These are phyloP conservation scores for Oedothorax gibbosus DNA, from an alignment of 1,140 invertebrate genomes.

Conservation along the genomic window DNA sequence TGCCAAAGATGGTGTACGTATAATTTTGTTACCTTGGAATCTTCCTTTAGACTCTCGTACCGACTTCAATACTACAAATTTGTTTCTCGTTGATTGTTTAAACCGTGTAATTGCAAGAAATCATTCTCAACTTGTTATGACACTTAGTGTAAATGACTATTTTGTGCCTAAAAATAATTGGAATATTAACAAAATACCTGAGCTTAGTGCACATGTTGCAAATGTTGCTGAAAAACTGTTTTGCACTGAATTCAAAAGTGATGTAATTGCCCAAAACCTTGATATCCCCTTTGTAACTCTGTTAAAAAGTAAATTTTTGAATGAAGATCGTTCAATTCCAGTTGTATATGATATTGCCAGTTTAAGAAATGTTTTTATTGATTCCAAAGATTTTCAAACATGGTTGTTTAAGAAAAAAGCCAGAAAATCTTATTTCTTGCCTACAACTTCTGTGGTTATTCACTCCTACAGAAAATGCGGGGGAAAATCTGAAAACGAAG, in stretches of 20 bases:
- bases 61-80: not conserved
- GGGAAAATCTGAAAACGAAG: not conserved
- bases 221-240: slow-evolving; percentile 1
- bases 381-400: slow-evolving; percentile 27
- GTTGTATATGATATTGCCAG: slow-evolving; percentile 17
- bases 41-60: not conserved
- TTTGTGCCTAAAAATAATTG: slow-evolving; percentile 5
- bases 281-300: slow-evolving; percentile 21
- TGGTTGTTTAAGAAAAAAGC: not conserved
- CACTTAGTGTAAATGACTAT: not conserved
- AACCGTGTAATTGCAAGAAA: slow-evolving; percentile 17
- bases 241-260: slow-evolving; percentile 26
- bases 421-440: slow-evolving; percentile 4
- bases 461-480: slow-evolving; percentile 17
- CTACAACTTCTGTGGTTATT: not conserved
- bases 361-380: not conserved
- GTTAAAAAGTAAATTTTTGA: slow-evolving; percentile 4
- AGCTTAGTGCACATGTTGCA: not conserved
- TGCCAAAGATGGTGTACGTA: not conserved
- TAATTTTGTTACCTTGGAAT: slow-evolving; percentile 30
- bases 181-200: not conserved
- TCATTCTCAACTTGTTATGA: slow-evolving; percentile 1
- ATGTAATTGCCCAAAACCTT: slow-evolving; percentile 31
- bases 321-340: not conserved
- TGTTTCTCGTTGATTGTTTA: slow-evolving; percentile 19